Evolutionary conservation across 2,113 vertebrate genomes (phyloP).

Genomic region (Takifugu flavidus): DNA sequence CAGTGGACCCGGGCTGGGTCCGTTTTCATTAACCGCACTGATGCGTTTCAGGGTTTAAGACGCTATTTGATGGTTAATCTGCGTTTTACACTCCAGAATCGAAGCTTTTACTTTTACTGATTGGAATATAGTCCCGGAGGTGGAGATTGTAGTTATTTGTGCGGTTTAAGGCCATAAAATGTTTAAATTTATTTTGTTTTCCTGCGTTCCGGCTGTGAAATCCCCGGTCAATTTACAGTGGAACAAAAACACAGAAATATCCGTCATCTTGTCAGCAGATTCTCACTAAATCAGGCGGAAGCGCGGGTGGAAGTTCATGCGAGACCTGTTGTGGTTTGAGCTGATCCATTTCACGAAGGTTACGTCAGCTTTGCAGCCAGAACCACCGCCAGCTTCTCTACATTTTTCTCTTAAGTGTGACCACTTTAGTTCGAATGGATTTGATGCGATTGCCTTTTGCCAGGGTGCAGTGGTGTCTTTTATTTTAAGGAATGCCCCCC

Average conservation of each 20-base stretch:
- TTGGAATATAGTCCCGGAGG: too few species aligned
- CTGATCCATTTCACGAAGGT: conserved; percentile 2
- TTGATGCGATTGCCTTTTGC: not conserved
- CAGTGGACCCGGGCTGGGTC: too few species aligned
- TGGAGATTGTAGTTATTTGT: too few species aligned
- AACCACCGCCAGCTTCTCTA: not conserved
- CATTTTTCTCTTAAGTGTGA: not conserved
- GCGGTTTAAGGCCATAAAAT: too few species aligned
- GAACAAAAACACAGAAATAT: conserved; percentile 13
- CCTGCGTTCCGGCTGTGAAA: conserved; percentile 17
- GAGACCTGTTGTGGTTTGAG: conserved; percentile 31
- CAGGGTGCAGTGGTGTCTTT: too few species aligned
- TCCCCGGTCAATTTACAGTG: conserved; percentile 20
- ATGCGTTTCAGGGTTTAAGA: too few species aligned
- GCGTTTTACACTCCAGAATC: too few species aligned
- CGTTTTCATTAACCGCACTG: too few species aligned
- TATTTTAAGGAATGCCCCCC: not conserved
- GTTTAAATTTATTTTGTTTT: not conserved
- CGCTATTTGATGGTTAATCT: too few species aligned
- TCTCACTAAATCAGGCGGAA: conserved; percentile 14
- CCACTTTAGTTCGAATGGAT: not conserved
- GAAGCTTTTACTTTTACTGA: too few species aligned
- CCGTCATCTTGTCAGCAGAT: conserved; percentile 16
- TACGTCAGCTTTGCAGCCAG: not conserved
- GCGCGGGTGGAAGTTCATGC: conserved; percentile 26